Conservation (phyloP, 2,888 invertebrate species). For the Trichogramma evanescens region DNA sequence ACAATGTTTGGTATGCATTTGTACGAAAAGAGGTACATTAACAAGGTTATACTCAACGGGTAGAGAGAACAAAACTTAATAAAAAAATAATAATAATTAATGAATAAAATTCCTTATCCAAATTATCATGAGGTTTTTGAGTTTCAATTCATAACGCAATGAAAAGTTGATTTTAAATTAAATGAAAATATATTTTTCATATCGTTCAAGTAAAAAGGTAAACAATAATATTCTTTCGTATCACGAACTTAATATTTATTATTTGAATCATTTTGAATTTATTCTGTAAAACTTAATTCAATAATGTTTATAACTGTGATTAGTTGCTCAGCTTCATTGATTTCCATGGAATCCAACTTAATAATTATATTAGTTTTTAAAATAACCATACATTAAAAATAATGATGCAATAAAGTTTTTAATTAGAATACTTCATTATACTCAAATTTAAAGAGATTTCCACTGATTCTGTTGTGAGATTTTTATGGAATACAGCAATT, state of each 20-base stretch:
- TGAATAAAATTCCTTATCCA: slow-evolving; percentile 15
- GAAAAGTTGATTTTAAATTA: neutral
- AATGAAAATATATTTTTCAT: neutral
- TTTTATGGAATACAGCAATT: slow-evolving; percentile 13
- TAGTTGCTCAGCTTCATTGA: too few relatives aligned
- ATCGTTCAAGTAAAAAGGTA: neutral
- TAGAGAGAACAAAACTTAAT: slow-evolving; percentile 50
- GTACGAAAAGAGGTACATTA: slow-evolving; percentile 27
- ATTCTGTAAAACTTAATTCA: too few relatives aligned
- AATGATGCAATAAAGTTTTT: too few relatives aligned
- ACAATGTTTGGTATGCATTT: slow-evolving; percentile 32
- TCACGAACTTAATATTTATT: too few relatives aligned
- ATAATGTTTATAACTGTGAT: too few relatives aligned
- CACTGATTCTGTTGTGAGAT: slow-evolving; percentile 39
- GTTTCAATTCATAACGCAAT: too few relatives aligned
- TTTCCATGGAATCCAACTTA: too few relatives aligned
- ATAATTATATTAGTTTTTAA: too few relatives aligned
- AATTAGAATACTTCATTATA: too few relatives aligned
- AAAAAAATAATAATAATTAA: slow-evolving; percentile 29
- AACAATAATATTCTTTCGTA: neutral
- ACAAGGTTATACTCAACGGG: slow-evolving; percentile 49
- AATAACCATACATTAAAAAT: too few relatives aligned
- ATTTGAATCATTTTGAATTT: too few relatives aligned
- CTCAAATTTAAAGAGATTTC: slow-evolving; percentile 17
- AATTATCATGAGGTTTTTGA: too few relatives aligned